phyloP scores from a whole-genome alignment of 2,888 invertebrate genomes.

The Lamellibrachia satsuma region DNA sequence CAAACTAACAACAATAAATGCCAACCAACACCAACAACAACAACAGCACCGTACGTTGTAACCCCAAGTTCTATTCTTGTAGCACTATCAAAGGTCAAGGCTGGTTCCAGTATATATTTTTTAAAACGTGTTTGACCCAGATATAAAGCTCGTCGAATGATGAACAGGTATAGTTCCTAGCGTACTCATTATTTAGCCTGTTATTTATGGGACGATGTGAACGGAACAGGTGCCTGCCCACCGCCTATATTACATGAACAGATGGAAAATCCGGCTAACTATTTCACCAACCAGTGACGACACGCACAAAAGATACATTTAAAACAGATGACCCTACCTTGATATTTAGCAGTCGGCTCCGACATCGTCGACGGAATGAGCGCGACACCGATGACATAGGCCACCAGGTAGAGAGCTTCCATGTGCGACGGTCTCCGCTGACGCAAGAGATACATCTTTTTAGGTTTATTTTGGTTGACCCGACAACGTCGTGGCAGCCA shows the following conservation, averaged over 20 bases:
- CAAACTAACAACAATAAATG: background rate
- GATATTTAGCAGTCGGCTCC: background rate
- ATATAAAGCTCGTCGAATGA: background rate
- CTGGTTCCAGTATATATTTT: background rate
- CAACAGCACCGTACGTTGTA: background rate
- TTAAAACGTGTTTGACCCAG: background rate
- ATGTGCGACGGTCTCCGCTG: background rate
- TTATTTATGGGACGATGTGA: background rate
- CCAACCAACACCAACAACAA: background rate
- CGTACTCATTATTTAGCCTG: background rate
- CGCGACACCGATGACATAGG: background rate
- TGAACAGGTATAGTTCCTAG: background rate
- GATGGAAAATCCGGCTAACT: background rate
- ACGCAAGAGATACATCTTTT: background rate
- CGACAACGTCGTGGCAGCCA: constrained; percentile 5
- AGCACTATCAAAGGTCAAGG: background rate
- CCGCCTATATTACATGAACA: background rate
- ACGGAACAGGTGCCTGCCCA: background rate
- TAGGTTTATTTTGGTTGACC: constrained; percentile 1
- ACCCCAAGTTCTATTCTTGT: background rate
- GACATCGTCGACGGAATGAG: background rate
- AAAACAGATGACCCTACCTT: background rate
- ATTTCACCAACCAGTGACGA: background rate
- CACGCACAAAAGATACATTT: background rate
- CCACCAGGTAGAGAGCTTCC: background rate